A percentile compares a stretch with the other conserved stretches of the same genome.
Evolutionary conservation across 2,113 vertebrate species (phyloP).

Genomic region (Hucho hucho): DNA sequence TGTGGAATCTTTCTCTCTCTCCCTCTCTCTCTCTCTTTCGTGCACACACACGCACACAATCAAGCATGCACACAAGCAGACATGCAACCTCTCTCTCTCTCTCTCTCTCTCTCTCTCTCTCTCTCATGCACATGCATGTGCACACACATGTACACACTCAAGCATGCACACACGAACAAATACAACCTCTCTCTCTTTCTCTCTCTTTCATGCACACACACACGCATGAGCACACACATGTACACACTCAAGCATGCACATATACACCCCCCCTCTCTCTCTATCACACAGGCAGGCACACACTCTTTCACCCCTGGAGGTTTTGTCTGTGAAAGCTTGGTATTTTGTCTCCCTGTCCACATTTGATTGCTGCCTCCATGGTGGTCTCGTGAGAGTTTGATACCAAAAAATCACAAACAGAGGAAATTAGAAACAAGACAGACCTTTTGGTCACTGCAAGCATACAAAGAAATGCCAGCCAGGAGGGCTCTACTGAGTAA

Average conservation of each 20-base stretch:
- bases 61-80: conserved; percentile 9
- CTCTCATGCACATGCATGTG: conserved; percentile 17
- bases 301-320: conserved; percentile 48
- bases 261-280: neutral
- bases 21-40: conserved; percentile 33
- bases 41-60: conserved; percentile 28
- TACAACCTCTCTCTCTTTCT: conserved; percentile 1
- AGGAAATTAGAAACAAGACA: conserved; percentile 67
- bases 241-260: conserved; percentile 11
- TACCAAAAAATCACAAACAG: conserved; percentile 67
- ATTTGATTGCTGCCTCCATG: conserved; percentile 62
- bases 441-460: conserved; percentile 48
- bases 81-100: conserved; percentile 46
- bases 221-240: neutral
- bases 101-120: conserved; percentile 29
- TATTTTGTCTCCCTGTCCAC: conserved; percentile 68
- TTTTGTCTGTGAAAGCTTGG: conserved; percentile 62
- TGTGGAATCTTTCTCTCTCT: conserved; percentile 56
- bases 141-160: conserved; percentile 17
- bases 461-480: conserved; percentile 35
- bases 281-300: conserved; percentile 15
- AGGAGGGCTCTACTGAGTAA: neutral
- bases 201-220: conserved; percentile 5
- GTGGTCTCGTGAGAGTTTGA: conserved; percentile 67
- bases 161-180: conserved; percentile 31